Evolutionary conservation across 2,888 invertebrate species (phyloP), one percentile per base, ranked within the genome.

Genomic region (Cremastinae sp.): DNA sequence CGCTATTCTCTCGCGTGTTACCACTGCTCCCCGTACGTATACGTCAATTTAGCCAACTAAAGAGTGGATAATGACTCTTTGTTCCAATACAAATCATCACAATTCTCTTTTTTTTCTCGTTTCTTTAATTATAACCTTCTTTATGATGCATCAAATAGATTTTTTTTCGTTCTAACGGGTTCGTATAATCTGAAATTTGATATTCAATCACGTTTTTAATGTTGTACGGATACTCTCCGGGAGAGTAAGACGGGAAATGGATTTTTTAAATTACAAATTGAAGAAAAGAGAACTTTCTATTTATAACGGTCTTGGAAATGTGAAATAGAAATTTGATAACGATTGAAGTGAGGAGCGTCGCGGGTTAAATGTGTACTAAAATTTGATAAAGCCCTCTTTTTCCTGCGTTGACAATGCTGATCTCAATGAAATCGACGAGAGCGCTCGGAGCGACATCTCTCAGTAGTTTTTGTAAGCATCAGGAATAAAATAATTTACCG

Each of bases 1-100:
- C 61, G 54, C 47, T 56, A 36, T 54, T 61, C 54, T 74, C 61
- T 61, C 45, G 28, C 54, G 34, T 56, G 66, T 70, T 70, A 70
- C 51, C 51, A 51, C 61, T 18, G 18, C 8, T n/a, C 16, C 8
- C 1, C 18, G 43, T 34, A 41, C 51, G 43, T 22, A 28, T 20
- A 43, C 69, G 41, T 70, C 53, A 43, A 61, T 70, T 59, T 70
- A 59, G 43, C 34, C 5, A 10, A 43, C 51, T 61, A 53, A 70
- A 53, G 41, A 70, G 59, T 53, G 53, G 45, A 61, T 61, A 61
- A 53, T 61, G 51, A 61, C 47, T 43, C 5, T 18, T 18, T 34
- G n/a, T 14, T 10, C 18, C 34, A 14, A 53, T 43, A 61, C 41
- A 34, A 59, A 59, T 34, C n/a, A 49, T 51, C 51, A 16, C 14